phyloP scores from a whole-genome alignment of 2,888 invertebrate species.

The Metopia argyrocephala region DNA sequence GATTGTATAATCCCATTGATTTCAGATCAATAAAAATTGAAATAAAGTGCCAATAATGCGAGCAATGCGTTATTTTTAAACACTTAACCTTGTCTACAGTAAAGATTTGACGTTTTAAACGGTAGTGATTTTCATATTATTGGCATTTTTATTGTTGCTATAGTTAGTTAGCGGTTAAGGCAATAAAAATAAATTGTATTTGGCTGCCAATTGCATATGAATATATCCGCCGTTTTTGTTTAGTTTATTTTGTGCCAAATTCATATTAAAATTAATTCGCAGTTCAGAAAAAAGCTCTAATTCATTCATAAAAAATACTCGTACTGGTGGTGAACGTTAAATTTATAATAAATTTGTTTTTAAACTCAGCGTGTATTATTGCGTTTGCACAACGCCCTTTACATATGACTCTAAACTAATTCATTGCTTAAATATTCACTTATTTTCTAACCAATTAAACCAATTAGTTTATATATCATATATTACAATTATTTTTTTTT shows the following conservation, averaged over 20 bases:
- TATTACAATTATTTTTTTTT: not conserved
- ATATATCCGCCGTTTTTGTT: not conserved
- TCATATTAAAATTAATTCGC: not conserved
- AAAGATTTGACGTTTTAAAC: constrained; percentile 32
- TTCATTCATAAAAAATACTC: constrained; percentile 24
- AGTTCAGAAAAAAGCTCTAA: not conserved
- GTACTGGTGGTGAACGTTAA: not conserved
- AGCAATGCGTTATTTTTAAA: constrained; percentile 44
- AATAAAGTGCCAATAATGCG: constrained; percentile 45
- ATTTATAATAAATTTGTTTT: not conserved
- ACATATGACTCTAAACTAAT: not conserved
- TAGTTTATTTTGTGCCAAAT: not conserved
- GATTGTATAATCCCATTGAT: constrained; percentile 48
- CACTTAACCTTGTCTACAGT: constrained; percentile 58
- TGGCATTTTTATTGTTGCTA: not conserved
- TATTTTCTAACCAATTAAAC: constrained; percentile 6
- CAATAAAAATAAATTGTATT: constrained; percentile 13
- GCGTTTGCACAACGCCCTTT: constrained; percentile 1
- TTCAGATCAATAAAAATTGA: constrained; percentile 51
- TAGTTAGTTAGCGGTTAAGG: not conserved
- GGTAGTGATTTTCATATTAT: constrained; percentile 7
- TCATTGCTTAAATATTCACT: constrained; percentile 10
- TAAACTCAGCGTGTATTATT: constrained; percentile 18
- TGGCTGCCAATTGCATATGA: not conserved
- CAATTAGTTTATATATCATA: constrained; percentile 9